Percentiles rank a stretch among this genome's conserved stretches.
phyloP scores from a whole-genome alignment of 2,113 vertebrate genomes.

The Formicarius rufipectus region DNA sequence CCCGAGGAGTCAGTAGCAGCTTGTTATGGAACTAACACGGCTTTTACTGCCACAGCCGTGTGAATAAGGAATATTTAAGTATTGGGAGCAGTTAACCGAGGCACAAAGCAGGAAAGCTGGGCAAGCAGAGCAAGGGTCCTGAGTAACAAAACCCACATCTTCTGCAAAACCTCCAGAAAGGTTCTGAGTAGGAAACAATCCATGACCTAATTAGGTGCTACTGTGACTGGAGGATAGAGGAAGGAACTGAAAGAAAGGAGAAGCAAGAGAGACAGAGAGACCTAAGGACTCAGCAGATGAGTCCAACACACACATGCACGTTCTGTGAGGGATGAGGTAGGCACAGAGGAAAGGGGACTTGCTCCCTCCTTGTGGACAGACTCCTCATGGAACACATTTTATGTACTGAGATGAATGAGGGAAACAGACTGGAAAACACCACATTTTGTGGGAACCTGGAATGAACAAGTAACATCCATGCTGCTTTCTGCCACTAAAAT shows the following conservation, averaged over 20 bases:
- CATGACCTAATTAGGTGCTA: slow-evolving; percentile 58
- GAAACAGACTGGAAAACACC: background rate
- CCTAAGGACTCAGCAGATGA: background rate
- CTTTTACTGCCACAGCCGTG: slow-evolving; percentile 4
- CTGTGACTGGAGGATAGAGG: background rate
- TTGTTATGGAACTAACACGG: slow-evolving; percentile 1
- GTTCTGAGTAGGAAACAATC: slow-evolving; percentile 40
- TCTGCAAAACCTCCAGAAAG: slow-evolving; percentile 30
- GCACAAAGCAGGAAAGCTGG: slow-evolving; percentile 4
- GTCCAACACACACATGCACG: background rate
- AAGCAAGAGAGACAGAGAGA: background rate
- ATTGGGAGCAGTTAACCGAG: background rate
- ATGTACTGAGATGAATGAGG: background rate
- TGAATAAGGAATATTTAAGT: slow-evolving; percentile 15
- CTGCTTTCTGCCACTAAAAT: background rate
- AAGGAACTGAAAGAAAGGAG: background rate
- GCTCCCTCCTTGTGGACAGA: rapidly evolving
- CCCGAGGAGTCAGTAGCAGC: slow-evolving; percentile 14
- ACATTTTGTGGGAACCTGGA: background rate
- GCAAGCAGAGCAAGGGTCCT: slow-evolving; percentile 14
- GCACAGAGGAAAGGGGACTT: background rate
- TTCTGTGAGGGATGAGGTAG: background rate
- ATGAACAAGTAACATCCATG: background rate
- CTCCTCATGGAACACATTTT: background rate
- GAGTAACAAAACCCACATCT: background rate